phyloP scores from a whole-genome alignment of 53 echinoderm and acorn worm genomes.

The Temnopleurus reevesii region DNA sequence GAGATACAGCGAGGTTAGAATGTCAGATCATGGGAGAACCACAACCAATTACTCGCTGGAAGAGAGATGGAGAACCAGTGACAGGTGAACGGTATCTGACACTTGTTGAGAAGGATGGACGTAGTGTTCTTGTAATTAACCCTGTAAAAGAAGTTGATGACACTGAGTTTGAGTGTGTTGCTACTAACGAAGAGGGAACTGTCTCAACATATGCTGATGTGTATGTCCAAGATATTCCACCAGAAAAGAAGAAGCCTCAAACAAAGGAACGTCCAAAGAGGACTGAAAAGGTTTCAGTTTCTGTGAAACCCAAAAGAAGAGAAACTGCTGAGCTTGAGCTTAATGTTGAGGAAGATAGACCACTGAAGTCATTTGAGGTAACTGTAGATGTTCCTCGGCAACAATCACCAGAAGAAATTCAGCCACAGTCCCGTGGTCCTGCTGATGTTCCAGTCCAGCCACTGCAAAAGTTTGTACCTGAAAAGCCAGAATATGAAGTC shows the following conservation, averaged over 20 bases:
- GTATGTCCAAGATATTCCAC: conserved; percentile 70
- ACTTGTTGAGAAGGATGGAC: conserved; percentile 78
- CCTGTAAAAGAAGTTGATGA: conserved; percentile 83
- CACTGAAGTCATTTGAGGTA: conserved; percentile 59
- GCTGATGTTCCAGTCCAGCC: conserved; percentile 49
- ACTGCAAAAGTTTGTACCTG: conserved; percentile 12
- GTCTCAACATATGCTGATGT: conserved; percentile 87
- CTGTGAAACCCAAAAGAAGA: conserved; percentile 58
- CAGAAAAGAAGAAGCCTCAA: conserved; percentile 25
- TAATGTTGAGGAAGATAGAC: conserved; percentile 53
- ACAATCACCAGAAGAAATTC: not conserved
- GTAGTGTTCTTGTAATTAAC: conserved; percentile 78
- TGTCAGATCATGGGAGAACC: conserved; percentile 85
- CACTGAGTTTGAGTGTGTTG: conserved; percentile 90
- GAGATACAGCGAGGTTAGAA: conserved; percentile 71
- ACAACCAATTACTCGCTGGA: conserved; percentile 76
- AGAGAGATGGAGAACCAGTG: conserved; percentile 71
- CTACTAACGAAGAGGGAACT: conserved; percentile 84
- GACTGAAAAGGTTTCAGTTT: conserved; percentile 66
- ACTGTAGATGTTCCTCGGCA: conserved; percentile 66
- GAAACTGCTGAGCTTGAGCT: conserved; percentile 60
- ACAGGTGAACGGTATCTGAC: conserved; percentile 73
- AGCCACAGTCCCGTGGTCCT: conserved; percentile 57
- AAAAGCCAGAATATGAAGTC: conserved; percentile 45
- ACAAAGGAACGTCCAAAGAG: conserved; percentile 48